Base-by-base conservation (phyloP, 1,140 invertebrate species). In the Atta texana region DNA sequence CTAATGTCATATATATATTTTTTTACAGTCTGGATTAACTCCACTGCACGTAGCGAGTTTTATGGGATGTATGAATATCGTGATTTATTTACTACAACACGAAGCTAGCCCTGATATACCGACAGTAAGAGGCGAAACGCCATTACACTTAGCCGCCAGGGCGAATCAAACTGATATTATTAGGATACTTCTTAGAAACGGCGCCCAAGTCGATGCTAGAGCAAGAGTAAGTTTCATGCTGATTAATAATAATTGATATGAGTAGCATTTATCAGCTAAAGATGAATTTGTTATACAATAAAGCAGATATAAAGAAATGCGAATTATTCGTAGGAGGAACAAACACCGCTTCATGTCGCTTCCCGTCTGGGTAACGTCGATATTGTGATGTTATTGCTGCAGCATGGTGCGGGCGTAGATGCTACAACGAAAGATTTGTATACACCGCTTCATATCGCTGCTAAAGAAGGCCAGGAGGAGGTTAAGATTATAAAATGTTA, bases 51-150 rank as follows among this genome's bases (percentile, higher is more conserved):
- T 99, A 66, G 99, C 99, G 0, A 98, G 98, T 91, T 99, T 99
- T 95, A 99, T 99, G 99, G 99, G 99, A 39, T 99, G 99, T 95
- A 99, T 99, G 98, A 99, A 99, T 95, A 99, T 99, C 92, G 99
- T 99, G 31, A 98, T 99, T 90, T 99, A 98, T 95, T 96, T 99
- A 91, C 96, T 99, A 64, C 98, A 99, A 95, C 98, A 99, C 91
- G 98, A 98, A 91, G 99, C 99, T 76, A 98, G 97, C 94, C 98
- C 98, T 24, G 99, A 99, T 95, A 97, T 98, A 88, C 97, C 98
- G 21, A 99, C 99, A 1, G 98, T 99, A 21, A 96, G 99, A 61
- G 99, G 99, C 12, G 99, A 99, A 96, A 99, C 99, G 3, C 98
- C 99, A 3, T 96, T 99, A 39, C 99, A 99, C 96, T 96, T 99